Evolutionary conservation across 2,888 invertebrate species (phyloP), one percentile per base, ranked within the genome.

Genomic region (Creontiades dilutus): DNA sequence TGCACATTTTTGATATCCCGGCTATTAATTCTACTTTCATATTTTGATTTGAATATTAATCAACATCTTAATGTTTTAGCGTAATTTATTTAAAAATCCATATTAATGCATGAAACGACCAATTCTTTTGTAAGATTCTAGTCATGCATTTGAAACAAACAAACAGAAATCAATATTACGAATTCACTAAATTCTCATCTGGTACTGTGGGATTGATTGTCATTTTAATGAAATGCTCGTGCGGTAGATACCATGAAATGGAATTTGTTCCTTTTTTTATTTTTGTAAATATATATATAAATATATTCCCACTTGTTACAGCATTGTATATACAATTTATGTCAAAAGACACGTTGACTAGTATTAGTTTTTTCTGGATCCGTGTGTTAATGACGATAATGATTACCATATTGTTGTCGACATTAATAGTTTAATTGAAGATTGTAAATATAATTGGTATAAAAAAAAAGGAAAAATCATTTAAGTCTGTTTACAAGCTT

Each of bases 261-360:
- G 80, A 47, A 82, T 89, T 88, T 90, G 86, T 86, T 86, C 86
- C 86, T 86, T 86, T 86, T 37, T 86, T 86, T 86, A 86, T 86
- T 68, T 86, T 86, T 86, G 86, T 91, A 89, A 90, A 89, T 91
- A 87, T 81, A 90, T n/a, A n/a, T 90, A 89, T 90, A 89, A 87
- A 90, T 90, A 88, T 90, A 89, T 90, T 90, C 88, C 84, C 86
- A 86, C 86, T 86, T 86, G 86, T 86, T 86, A 86, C 86, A 86
- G 47, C 75, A 82, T 90, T 89, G 90, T 90, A 90, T 89, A 90
- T 91, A 90, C 80, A 46, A n/a, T 89, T 90, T 89, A 90, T 91
- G 90, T 91, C 90, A 90, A 90, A 90, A 90, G 90, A 90, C 90
- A 90, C 87, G 90, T 90, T 90, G 88, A 90, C 90, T 90, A 90